These are phyloP conservation scores for Neuroterus valhalla DNA, from an alignment of 1,140 invertebrate species.

Conservation along the genomic window DNA sequence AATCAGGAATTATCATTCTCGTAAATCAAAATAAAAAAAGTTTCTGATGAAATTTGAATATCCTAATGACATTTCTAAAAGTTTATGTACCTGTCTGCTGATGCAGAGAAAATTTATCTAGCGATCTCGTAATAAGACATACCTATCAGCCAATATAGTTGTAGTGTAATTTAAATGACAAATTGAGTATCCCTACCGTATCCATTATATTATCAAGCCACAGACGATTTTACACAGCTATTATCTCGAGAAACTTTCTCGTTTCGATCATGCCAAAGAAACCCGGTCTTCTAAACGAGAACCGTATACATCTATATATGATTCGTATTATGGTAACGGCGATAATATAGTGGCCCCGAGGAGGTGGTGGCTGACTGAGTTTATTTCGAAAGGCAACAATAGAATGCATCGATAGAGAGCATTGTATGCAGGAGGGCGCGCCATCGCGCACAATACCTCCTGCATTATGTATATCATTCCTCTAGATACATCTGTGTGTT, in stretches of 20 bases:
- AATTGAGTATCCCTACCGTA: conserved; percentile 11
- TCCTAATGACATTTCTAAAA: neutral
- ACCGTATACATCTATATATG: conserved; percentile 59
- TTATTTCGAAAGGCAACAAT: conserved; percentile 69
- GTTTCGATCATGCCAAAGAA: conserved; percentile 45
- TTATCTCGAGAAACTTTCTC: conserved; percentile 47
- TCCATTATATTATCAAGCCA: neutral
- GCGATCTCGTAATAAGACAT: conserved; percentile 4
- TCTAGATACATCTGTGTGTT: conserved; percentile 57
- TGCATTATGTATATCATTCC: conserved; percentile 71
- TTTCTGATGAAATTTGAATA: conserved; percentile 13
- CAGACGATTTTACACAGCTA: conserved; percentile 6
- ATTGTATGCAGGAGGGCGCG: conserved; percentile 68
- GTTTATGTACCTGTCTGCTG: neutral
- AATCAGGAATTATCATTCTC: conserved; percentile 17
- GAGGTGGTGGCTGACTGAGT: conserved; percentile 58
- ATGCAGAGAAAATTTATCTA: conserved; percentile 4
- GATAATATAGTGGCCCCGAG: conserved; percentile 57
- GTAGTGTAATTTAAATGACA: conserved; percentile 25
- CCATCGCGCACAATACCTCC: conserved; percentile 66
- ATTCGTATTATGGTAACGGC: conserved; percentile 49
- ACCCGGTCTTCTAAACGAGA: conserved; percentile 53
- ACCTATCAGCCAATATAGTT: conserved; percentile 12
- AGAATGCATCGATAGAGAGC: conserved; percentile 65
- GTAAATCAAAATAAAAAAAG: neutral